Conservation (phyloP, 2,888 invertebrate genomes). For the Scelioninae gen. 2 region DNA sequence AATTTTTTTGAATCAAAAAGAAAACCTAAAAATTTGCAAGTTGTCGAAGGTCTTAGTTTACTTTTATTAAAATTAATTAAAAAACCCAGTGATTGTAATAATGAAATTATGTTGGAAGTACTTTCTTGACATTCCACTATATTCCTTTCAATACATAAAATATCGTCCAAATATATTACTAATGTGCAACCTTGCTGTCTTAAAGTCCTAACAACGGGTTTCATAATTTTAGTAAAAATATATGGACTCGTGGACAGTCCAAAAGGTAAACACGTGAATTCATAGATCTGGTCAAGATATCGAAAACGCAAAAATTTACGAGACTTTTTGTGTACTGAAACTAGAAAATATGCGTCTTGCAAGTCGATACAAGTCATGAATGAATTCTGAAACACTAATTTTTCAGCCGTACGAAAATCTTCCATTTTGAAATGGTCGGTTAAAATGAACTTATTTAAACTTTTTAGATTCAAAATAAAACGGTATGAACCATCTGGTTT, state of each 20-base stretch:
- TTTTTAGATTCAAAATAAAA: constrained; percentile 16
- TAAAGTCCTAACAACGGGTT: neutral
- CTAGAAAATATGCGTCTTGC: constrained; percentile 54
- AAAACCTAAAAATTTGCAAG: too few species aligned
- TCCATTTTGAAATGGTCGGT: constrained; percentile 59
- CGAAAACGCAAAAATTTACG: constrained; percentile 61
- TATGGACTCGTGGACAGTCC: constrained; percentile 61
- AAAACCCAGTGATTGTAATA: neutral
- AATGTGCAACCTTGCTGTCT: constrained; percentile 9
- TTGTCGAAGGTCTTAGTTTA: neutral
- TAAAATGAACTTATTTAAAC: constrained; percentile 20
- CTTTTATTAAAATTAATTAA: neutral
- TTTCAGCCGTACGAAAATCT: constrained; percentile 44
- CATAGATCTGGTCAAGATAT: constrained; percentile 56
- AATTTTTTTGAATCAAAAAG: too few species aligned
- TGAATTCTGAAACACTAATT: constrained; percentile 21
- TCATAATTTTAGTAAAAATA: constrained; percentile 61
- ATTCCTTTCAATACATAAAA: neutral
- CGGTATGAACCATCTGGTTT: constrained; percentile 48
- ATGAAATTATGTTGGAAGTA: neutral
- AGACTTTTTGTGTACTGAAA: constrained; percentile 54
- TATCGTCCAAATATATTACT: constrained; percentile 29
- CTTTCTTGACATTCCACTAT: neutral
- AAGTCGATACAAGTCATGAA: constrained; percentile 56
- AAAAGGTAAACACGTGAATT: constrained; percentile 55